Percentiles rank a stretch among this genome's conserved stretches.
These are phyloP conservation scores for Pseudomyrmex gracilis DNA, from an alignment of 1,140 invertebrate species.

Conservation along the genomic window DNA sequence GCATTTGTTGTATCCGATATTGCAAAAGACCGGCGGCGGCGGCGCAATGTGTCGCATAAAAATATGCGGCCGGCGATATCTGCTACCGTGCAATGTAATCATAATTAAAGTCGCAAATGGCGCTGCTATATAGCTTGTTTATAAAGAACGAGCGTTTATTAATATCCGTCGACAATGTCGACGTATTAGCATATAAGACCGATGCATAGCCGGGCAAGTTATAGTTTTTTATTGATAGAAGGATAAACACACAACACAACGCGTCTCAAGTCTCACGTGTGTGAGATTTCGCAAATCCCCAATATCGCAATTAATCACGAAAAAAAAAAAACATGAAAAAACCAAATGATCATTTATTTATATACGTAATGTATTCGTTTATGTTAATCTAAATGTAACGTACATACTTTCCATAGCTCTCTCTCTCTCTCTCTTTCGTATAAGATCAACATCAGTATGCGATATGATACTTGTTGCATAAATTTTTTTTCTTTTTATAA, in stretches of 20 bases:
- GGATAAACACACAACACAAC: constrained; percentile 9
- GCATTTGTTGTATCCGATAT: constrained; percentile 46
- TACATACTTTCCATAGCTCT: too few relatives aligned
- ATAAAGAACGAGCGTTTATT: constrained; percentile 19
- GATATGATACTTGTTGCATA: background rate
- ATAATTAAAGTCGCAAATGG: constrained; percentile 31
- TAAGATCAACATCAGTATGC: background rate
- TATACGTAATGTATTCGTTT: background rate
- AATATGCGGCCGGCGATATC: constrained; percentile 28
- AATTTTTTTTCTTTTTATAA: constrained; percentile 9
- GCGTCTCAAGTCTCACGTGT: background rate
- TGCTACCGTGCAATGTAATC: constrained; percentile 10
- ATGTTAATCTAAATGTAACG: background rate
- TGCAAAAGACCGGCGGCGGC: constrained; percentile 25
- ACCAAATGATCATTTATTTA: background rate
- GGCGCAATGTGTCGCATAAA: constrained; percentile 29
- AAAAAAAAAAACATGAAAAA: background rate
- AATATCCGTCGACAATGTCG: background rate
- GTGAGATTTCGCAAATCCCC: background rate
- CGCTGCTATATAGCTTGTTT: background rate
- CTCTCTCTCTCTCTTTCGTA: background rate
- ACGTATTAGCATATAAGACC: background rate
- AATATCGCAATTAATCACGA: background rate
- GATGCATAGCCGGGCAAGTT: too few relatives aligned
- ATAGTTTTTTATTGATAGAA: background rate